phyloP scores from a whole-genome alignment of 2,797 vertebrate species.

The Melopsittacus undulatus region DNA sequence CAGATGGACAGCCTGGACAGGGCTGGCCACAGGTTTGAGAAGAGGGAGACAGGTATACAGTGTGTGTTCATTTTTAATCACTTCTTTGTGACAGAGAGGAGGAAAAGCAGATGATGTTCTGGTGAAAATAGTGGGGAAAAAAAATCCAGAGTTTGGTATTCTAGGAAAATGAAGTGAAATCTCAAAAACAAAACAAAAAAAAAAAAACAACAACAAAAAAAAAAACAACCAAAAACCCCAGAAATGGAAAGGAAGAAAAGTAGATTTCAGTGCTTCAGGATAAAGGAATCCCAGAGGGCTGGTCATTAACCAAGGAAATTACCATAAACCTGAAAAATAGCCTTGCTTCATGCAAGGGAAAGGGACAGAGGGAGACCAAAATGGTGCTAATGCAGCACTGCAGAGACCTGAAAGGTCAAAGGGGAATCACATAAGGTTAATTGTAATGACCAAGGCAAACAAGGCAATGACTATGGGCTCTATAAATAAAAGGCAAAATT shows the following conservation, averaged over 20 bases:
- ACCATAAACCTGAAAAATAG: not conserved
- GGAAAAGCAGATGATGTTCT: not conserved
- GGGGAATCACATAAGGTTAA: not conserved
- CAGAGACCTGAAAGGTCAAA: not conserved
- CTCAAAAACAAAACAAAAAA: not conserved
- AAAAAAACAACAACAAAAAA: too few species aligned
- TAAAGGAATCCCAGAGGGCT: not conserved
- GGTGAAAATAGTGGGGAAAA: not conserved
- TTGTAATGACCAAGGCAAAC: not conserved
- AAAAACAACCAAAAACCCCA: too few species aligned
- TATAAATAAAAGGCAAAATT: not conserved
- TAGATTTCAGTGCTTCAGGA: rapidly evolving
- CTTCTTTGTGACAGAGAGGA: not conserved
- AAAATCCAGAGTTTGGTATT: not conserved
- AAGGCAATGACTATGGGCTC: not conserved
- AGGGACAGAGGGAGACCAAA: not conserved
- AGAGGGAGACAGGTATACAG: not conserved
- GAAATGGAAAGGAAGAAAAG: not conserved
- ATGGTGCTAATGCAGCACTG: rapidly evolving
- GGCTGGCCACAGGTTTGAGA: not conserved
- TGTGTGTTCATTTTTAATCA: not conserved
- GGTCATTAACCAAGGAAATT: not conserved
- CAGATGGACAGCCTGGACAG: not conserved
- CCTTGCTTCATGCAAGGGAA: not conserved
- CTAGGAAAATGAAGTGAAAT: not conserved